phyloP scores from a whole-genome alignment of 2,113 vertebrate species.

The Hippolais icterina region DNA sequence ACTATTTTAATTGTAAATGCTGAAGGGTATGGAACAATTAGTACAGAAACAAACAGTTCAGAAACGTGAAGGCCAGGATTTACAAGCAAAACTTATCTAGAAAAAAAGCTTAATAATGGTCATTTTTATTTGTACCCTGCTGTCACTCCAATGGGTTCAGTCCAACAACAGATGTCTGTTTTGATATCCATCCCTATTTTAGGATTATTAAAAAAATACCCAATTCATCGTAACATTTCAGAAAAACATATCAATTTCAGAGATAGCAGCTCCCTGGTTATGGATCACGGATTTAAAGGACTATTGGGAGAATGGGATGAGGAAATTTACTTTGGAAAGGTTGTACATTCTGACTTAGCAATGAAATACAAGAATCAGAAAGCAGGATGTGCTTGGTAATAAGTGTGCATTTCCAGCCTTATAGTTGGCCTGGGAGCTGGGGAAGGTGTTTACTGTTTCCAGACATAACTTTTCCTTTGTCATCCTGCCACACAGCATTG shows the following conservation, averaged over 20 bases:
- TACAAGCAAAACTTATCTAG: background rate
- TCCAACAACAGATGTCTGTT: conserved; percentile 18
- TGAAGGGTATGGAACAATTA: background rate
- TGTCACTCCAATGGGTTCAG: background rate
- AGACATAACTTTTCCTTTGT: background rate
- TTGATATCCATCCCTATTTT: background rate
- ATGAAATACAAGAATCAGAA: background rate
- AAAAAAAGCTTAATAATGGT: background rate
- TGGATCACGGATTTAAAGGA: background rate
- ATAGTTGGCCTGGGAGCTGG: background rate
- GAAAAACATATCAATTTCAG: background rate
- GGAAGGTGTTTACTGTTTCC: background rate
- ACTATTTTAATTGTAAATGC: background rate
- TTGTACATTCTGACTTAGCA: background rate
- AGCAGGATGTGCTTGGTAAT: background rate
- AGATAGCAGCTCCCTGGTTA: background rate
- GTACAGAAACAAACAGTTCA: background rate
- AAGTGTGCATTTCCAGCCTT: background rate
- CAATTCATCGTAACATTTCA: background rate
- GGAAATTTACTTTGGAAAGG: background rate
- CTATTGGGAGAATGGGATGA: background rate
- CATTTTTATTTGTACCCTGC: background rate
- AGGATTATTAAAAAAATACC: background rate
- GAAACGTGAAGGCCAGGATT: background rate
- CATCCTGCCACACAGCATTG: background rate